A percentile compares a stretch with the other conserved stretches of the same genome.
These are phyloP conservation scores for Dicyrtoma fusca DNA, from an alignment of 2,888 invertebrate species.

Conservation along the genomic window DNA sequence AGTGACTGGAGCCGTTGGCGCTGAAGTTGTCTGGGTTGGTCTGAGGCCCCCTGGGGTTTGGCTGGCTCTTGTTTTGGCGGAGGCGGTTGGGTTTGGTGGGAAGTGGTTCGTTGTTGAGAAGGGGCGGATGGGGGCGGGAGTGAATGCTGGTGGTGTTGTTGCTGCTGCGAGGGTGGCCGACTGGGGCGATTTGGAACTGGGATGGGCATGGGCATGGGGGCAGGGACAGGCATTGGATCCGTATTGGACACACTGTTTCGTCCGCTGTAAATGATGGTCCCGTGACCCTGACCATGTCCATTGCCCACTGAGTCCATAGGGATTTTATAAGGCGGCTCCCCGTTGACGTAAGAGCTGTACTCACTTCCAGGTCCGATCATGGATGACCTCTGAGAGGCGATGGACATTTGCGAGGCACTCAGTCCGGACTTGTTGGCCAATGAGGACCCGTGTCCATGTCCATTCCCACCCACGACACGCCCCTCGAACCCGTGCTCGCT, in stretches of 20 bases:
- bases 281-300: background rate
- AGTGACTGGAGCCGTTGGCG: slow-evolving; percentile 57
- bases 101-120: no score
- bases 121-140: background rate
- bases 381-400: slow-evolving; percentile 20
- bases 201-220: no score
- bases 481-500: no score
- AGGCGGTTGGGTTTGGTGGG: background rate
- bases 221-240: no score
- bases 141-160: slow-evolving; percentile 28
- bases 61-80: slow-evolving; percentile 1
- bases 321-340: slow-evolving; percentile 20
- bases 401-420: slow-evolving; percentile 16
- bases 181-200: slow-evolving; percentile 7
- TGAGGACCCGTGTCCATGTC: no score
- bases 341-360: slow-evolving; percentile 13
- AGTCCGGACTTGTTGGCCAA: background rate
- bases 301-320: background rate
- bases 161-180: slow-evolving; percentile 39
- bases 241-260: no score
- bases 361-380: slow-evolving; percentile 13
- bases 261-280: background rate
- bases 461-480: no score
- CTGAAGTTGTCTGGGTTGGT: slow-evolving; percentile 11
- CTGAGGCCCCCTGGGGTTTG: background rate